A percentile compares a stretch with the other conserved stretches of the same genome.
phyloP scores from a whole-genome alignment of 2,113 vertebrate genomes.

The Paralichthys olivaceus region DNA sequence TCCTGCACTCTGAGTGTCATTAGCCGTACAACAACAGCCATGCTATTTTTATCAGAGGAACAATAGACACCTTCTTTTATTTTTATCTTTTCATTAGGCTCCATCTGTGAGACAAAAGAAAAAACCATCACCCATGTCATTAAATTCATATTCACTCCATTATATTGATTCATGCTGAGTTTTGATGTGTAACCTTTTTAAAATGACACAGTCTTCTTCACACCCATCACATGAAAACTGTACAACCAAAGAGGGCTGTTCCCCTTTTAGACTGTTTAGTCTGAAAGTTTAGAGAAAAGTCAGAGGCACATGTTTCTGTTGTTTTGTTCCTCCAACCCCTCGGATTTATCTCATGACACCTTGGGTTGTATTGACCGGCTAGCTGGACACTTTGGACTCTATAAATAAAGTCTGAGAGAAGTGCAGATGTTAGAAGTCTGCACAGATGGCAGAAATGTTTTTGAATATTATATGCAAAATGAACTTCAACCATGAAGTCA shows the following conservation, averaged over 20 bases:
- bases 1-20: slow-evolving; percentile 3
- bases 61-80: not conserved
- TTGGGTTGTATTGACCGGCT: not conserved
- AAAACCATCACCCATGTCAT: not conserved
- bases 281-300: too few relatives aligned
- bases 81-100: not conserved
- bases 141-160: not conserved
- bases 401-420: not conserved
- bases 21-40: not conserved
- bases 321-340: not conserved
- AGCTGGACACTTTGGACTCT: not conserved
- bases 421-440: too few relatives aligned
- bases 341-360: not conserved
- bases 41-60: slow-evolving; percentile 33
- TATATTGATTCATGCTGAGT: too few relatives aligned
- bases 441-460: too few relatives aligned
- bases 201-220: too few relatives aligned
- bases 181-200: not conserved
- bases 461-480: too few relatives aligned
- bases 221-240: too few relatives aligned
- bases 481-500: too few relatives aligned
- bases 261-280: too few relatives aligned
- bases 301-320: not conserved
- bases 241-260: too few relatives aligned
- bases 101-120: not conserved